phyloP scores from a whole-genome alignment of 2,797 vertebrate genomes.

The Mus minutoides region DNA sequence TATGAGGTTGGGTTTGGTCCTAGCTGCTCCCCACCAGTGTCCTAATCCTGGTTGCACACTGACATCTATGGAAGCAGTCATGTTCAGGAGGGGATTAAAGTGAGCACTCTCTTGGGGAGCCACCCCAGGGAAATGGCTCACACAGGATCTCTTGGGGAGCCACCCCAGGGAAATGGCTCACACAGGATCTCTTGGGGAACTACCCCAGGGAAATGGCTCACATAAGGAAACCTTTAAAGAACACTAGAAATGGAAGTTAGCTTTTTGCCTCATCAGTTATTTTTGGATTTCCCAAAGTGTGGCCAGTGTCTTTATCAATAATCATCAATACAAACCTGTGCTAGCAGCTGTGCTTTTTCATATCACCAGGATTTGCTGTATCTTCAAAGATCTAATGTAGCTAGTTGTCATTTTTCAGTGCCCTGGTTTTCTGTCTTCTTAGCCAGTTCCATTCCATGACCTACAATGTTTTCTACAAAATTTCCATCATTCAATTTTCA shows the following conservation, averaged over 20 bases:
- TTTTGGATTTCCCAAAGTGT: neutral
- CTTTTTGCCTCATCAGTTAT: constrained; percentile 34
- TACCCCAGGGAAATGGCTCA: neutral
- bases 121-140: neutral
- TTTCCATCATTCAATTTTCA: neutral
- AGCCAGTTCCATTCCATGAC: neutral
- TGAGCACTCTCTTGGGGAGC: neutral
- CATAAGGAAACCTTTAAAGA: constrained; percentile 4
- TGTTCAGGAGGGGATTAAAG: neutral
- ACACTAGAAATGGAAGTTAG: neutral
- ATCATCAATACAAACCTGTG: neutral
- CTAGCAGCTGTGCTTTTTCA: neutral
- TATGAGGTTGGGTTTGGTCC: neutral
- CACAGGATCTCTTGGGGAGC: no score
- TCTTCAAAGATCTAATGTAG: constrained; percentile 27
- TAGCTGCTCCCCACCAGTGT: neutral
- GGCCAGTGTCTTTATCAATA: neutral
- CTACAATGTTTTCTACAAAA: neutral
- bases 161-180: neutral
- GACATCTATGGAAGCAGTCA: neutral
- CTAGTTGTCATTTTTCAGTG: neutral
- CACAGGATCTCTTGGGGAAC: no score
- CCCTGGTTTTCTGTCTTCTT: neutral
- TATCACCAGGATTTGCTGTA: neutral
- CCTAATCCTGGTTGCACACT: neutral